These are phyloP conservation scores for Ennomos erosarius DNA, from an alignment of 2,888 invertebrate genomes.

Conservation along the genomic window DNA sequence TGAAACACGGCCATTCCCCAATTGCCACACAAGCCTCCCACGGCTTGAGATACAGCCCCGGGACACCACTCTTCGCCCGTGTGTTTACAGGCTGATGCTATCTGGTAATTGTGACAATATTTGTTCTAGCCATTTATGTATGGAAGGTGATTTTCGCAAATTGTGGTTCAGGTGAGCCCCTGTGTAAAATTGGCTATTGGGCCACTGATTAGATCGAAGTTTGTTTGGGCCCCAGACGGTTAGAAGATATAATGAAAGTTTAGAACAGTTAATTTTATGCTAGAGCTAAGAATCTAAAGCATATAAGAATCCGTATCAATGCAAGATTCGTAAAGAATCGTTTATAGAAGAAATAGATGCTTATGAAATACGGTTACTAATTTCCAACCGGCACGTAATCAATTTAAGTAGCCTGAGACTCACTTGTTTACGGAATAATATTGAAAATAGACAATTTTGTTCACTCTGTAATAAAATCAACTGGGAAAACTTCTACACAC, in stretches of 20 bases:
- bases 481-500: slow-evolving; percentile 32
- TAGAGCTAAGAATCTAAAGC: neutral
- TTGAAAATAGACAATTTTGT: no score
- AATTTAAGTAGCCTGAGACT: no score
- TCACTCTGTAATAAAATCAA: slow-evolving; percentile 13
- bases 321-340: no score
- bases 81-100: slow-evolving; percentile 80
- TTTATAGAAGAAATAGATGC: no score
- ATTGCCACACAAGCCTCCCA: slow-evolving; percentile 58
- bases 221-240: slow-evolving; percentile 38
- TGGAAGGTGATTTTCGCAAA: slow-evolving; percentile 65
- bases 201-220: slow-evolving; percentile 64
- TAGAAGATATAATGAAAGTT: slow-evolving; percentile 23
- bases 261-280: slow-evolving; percentile 13
- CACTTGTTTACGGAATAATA: no score
- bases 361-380: no score
- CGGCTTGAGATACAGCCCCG: slow-evolving; percentile 73
- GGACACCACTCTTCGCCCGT: slow-evolving; percentile 69
- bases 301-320: neutral
- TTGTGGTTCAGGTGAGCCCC: slow-evolving; percentile 50
- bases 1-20: slow-evolving; percentile 50
- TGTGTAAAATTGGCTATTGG: slow-evolving; percentile 55
- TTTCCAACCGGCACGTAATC: no score
- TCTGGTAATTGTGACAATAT: slow-evolving; percentile 84
- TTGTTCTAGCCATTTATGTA: slow-evolving; percentile 76